Conservation (phyloP, 2,113 vertebrate species). For the Brachionichthys hirsutus region DNA sequence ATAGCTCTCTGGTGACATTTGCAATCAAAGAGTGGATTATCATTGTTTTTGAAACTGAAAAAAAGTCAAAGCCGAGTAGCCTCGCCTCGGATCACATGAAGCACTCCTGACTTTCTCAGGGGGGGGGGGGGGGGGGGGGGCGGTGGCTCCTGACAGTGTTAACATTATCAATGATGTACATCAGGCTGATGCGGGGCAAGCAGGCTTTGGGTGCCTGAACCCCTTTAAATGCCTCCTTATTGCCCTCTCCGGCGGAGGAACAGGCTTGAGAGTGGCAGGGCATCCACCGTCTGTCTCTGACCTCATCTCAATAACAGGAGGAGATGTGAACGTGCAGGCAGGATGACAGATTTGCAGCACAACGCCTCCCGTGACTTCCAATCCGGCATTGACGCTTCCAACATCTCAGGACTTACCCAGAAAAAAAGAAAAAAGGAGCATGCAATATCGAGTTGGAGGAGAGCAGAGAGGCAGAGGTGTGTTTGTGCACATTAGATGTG, state of each 20-base stretch:
- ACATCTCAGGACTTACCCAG: conserved; percentile 11
- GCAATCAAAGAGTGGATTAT: conserved; percentile 14
- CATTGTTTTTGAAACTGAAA: conserved; percentile 27
- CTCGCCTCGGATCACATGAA: conserved; percentile 24
- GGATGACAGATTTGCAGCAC: background rate
- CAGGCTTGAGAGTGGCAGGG: conserved; percentile 11
- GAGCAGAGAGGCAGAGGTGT: background rate
- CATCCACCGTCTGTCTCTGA: conserved; percentile 29
- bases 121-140: conserved; percentile 31
- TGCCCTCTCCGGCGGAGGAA: conserved; percentile 27
- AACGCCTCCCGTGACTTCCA: conserved; percentile 32
- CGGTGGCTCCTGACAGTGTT: conserved; percentile 53
- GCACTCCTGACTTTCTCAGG: conserved; percentile 38
- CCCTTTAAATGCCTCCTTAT: conserved; percentile 39
- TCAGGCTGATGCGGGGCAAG: conserved; percentile 16
- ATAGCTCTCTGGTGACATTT: conserved; percentile 24
- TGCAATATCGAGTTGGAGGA: too few relatives aligned
- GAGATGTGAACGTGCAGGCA: background rate
- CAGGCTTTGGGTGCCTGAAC: conserved; percentile 25
- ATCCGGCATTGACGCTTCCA: conserved; percentile 17
- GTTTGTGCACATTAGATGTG: conserved; percentile 23
- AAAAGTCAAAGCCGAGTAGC: conserved; percentile 19
- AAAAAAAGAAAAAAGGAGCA: background rate
- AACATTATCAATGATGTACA: conserved; percentile 21
- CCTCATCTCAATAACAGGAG: conserved; percentile 8